These are phyloP conservation scores for Hepsetus odoe DNA, from an alignment of 2,113 vertebrate genomes.

Conservation along the genomic window DNA sequence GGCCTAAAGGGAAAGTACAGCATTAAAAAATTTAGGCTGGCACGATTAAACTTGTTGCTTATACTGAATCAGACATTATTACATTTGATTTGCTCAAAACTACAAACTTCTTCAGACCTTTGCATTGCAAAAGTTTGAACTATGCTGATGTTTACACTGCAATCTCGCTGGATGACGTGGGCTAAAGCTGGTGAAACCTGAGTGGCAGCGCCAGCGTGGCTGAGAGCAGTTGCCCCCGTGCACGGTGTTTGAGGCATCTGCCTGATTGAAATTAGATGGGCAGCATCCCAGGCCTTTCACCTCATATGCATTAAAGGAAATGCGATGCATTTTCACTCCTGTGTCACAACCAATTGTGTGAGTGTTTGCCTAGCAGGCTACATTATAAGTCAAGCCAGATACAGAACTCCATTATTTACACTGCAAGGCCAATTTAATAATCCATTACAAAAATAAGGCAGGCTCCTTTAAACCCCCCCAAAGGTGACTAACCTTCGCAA, in stretches of 20 bases:
- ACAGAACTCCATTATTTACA: conserved; percentile 65
- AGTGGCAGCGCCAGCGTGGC: conserved; percentile 22
- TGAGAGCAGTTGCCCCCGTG: conserved; percentile 31
- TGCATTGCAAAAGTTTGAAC: no score
- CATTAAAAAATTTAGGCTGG: no score
- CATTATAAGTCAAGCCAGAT: conserved; percentile 60
- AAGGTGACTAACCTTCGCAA: conserved; percentile 78
- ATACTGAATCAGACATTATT: no score
- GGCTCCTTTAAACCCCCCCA: conserved; percentile 81
- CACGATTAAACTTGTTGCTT: no score
- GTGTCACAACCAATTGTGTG: conserved; percentile 63
- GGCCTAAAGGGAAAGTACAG: no score
- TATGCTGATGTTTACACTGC: no score
- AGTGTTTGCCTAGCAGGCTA: conserved; percentile 58
- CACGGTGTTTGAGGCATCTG: conserved; percentile 26
- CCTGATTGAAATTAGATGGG: conserved; percentile 60
- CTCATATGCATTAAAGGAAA: conserved; percentile 63
- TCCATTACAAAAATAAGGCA: conserved; percentile 71
- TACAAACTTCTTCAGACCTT: no score
- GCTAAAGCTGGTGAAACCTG: conserved; percentile 53
- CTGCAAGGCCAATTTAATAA: conserved; percentile 63
- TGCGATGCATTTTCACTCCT: conserved; percentile 58
- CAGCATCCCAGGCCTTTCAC: conserved; percentile 59
- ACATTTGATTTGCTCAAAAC: no score
- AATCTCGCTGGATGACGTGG: conserved; percentile 44